Percentiles rank a stretch among this genome's conserved stretches.
Conservation (phyloP, 1,140 invertebrate genomes). For the Microplitis mediator region DNA sequence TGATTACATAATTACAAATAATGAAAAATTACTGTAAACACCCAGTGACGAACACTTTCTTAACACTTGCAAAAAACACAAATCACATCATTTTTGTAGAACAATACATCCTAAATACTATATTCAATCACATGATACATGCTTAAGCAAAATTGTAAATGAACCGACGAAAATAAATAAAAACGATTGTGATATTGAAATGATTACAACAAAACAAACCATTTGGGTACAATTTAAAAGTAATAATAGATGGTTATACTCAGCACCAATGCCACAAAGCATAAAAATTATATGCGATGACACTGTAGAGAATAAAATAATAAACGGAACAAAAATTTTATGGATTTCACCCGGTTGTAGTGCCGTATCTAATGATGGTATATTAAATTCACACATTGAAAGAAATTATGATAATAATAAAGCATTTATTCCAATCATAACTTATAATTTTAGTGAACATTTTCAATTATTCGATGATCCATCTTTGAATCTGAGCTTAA, state of each 20-base stretch:
- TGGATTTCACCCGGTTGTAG: conserved; percentile 13
- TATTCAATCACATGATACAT: conserved; percentile 14
- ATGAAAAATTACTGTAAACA: conserved; percentile 16
- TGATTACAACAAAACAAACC: not conserved
- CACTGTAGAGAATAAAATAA: not conserved
- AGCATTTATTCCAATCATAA: not conserved
- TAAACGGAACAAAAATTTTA: conserved; percentile 19
- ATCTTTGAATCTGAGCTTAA: not conserved
- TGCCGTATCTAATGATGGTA: conserved; percentile 12
- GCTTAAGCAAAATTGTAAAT: conserved; percentile 21
- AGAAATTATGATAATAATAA: not conserved
- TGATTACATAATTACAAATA: conserved; percentile 17
- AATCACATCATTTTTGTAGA: conserved; percentile 11
- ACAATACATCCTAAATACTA: conserved; percentile 19
- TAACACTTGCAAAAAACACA: conserved; percentile 3
- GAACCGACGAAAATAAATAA: conserved; percentile 5
- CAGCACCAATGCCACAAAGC: not conserved
- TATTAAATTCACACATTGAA: not conserved
- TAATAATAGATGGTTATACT: conserved; percentile 12
- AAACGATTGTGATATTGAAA: conserved; percentile 11
- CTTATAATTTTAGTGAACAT: not conserved
- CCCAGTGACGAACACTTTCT: conserved; percentile 1
- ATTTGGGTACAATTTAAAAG: conserved; percentile 26
- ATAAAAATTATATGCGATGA: conserved; percentile 22
- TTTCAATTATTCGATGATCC: not conserved